Evolutionary conservation across 2,113 vertebrate genomes (phyloP).

Genomic region (Anguilla rostrata): DNA sequence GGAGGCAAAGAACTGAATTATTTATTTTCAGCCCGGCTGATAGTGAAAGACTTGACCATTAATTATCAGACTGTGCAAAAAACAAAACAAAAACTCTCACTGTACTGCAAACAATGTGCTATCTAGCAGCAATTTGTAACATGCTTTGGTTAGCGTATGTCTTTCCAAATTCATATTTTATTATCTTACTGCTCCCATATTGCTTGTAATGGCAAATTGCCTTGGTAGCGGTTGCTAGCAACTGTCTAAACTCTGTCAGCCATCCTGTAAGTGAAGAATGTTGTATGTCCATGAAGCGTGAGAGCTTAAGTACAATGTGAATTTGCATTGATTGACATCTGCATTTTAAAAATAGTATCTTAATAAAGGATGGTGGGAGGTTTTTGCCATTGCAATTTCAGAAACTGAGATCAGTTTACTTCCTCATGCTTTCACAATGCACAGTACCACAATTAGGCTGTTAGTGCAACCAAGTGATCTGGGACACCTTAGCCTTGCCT

Average conservation of each 20-base stretch:
- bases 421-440: not conserved
- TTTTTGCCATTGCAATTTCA: not conserved
- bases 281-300: not conserved
- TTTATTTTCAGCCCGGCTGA: not conserved
- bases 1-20: not conserved
- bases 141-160: not conserved
- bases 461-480: not conserved
- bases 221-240: not conserved
- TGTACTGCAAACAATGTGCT: not conserved
- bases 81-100: not conserved
- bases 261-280: not conserved
- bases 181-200: not conserved
- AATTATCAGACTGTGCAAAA: constrained; percentile 1
- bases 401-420: not conserved
- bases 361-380: not conserved
- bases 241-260: not conserved
- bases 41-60: not conserved
- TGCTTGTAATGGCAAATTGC: not conserved
- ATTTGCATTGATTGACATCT: not conserved
- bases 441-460: not conserved
- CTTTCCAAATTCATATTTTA: not conserved
- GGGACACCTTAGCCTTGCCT: not conserved
- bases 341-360: not conserved
- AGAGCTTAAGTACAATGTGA: not conserved
- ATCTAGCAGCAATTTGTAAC: not conserved